Conservation (phyloP, 2,888 invertebrate species). For the Morinoia aosen region DNA sequence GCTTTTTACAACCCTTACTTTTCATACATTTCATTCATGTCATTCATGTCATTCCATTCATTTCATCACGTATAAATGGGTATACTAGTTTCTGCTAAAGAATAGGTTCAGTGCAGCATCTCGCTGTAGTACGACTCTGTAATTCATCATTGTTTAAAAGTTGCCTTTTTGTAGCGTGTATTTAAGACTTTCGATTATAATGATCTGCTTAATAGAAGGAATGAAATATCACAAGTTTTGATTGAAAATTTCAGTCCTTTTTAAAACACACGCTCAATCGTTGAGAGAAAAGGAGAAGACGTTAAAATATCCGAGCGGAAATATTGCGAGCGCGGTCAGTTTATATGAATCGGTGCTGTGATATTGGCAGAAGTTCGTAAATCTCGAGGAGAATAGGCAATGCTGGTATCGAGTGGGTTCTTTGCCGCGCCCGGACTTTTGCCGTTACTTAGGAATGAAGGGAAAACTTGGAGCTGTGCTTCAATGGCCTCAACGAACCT, state of each 20-base stretch:
- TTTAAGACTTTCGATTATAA: too few species aligned
- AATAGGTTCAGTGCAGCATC: too few species aligned
- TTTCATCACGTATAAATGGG: too few species aligned
- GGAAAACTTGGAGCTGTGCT: constrained; percentile 8
- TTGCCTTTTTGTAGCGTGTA: too few species aligned
- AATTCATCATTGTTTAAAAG: too few species aligned
- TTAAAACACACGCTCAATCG: not conserved
- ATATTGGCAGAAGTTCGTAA: constrained; percentile 37
- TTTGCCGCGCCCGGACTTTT: not conserved
- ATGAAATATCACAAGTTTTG: not conserved
- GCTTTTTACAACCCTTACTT: too few species aligned
- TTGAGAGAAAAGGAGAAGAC: not conserved
- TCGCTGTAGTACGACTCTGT: too few species aligned
- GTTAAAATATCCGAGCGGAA: not conserved
- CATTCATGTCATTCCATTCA: too few species aligned
- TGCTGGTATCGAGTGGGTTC: constrained; percentile 32
- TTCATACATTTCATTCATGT: too few species aligned
- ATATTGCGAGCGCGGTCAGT: not conserved
- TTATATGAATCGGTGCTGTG: not conserved
- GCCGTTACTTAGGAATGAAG: constrained; percentile 32
- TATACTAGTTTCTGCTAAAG: too few species aligned
- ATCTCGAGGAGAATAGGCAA: constrained; percentile 28
- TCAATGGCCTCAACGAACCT: constrained; percentile 6
- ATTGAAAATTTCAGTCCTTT: not conserved
- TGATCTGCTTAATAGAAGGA: not conserved